phyloP scores from a whole-genome alignment of 2,113 vertebrate species.

The Elanoides forficatus region DNA sequence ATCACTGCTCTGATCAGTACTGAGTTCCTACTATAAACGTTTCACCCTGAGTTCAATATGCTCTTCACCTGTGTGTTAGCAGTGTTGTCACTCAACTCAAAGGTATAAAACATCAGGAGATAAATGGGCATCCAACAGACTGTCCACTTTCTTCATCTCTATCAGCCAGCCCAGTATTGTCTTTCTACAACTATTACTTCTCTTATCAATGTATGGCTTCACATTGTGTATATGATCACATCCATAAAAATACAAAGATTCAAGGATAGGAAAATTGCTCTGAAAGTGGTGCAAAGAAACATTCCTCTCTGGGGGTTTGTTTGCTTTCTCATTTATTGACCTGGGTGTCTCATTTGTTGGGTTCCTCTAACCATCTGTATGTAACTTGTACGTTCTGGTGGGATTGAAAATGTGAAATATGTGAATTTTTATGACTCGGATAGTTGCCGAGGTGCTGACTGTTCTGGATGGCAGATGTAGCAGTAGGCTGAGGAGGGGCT shows the following conservation, averaged over 20 bases:
- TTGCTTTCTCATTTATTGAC: conserved; percentile 27
- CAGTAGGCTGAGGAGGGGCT: background rate
- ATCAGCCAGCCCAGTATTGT: background rate
- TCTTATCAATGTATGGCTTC: background rate
- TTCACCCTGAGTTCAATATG: background rate
- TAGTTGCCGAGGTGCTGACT: background rate
- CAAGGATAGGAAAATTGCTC: background rate
- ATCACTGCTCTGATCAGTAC: background rate
- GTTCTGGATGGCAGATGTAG: conserved; percentile 54
- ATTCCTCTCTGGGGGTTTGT: background rate
- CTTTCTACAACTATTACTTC: background rate
- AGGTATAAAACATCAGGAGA: background rate
- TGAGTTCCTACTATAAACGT: background rate
- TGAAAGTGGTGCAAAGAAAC: background rate
- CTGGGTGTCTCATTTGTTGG: conserved; percentile 25
- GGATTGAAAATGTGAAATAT: conserved; percentile 10
- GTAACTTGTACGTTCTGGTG: background rate
- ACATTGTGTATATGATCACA: background rate
- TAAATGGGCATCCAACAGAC: background rate
- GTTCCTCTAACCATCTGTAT: conserved; percentile 24
- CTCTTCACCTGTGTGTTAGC: background rate
- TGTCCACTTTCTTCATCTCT: background rate
- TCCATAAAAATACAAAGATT: background rate
- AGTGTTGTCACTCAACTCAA: background rate
- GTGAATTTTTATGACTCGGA: background rate